Conservation (phyloP, 64 coral and sea anemone genomes). For the Orbicella faveolata region DNA sequence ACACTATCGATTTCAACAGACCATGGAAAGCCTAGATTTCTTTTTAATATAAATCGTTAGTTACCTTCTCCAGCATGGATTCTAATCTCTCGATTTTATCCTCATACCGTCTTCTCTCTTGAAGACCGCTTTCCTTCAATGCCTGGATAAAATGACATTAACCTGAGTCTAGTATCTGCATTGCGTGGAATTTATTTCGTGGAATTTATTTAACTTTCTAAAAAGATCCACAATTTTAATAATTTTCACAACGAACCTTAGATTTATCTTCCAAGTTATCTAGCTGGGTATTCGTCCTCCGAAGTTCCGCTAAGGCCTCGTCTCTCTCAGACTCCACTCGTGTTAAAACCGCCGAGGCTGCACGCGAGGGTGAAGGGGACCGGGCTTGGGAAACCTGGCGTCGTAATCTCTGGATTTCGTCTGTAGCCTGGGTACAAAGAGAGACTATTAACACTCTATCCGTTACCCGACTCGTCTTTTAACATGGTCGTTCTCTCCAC, state of each 20-base stretch:
- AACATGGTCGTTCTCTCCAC: too few relatives aligned
- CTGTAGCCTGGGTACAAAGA: slow-evolving; percentile 62
- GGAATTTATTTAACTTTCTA: too few relatives aligned
- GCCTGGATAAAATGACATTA: slow-evolving; percentile 32
- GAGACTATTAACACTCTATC: not conserved
- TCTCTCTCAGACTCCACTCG: slow-evolving; percentile 95
- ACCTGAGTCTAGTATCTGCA: too few relatives aligned
- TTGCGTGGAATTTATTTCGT: too few relatives aligned
- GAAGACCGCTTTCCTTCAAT: slow-evolving; percentile 65
- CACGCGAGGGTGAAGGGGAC: slow-evolving; percentile 90
- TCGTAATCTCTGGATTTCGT: slow-evolving; percentile 91
- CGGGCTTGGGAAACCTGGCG: slow-evolving; percentile 76
- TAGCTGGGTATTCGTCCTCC: slow-evolving; percentile 67
- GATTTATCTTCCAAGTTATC: slow-evolving; percentile 87
- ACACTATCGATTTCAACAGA: too few relatives aligned
- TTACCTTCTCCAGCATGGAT: slow-evolving; percentile 87
- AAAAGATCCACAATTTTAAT: not conserved
- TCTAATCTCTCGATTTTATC: slow-evolving; percentile 85
- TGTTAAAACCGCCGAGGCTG: slow-evolving; percentile 77
- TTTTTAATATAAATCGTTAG: too few relatives aligned
- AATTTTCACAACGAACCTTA: slow-evolving; percentile 49
- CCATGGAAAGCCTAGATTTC: too few relatives aligned
- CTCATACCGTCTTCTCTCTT: slow-evolving; percentile 88
- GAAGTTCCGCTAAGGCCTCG: slow-evolving; percentile 72
- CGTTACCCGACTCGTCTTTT: not conserved